Conservation (phyloP, 2,113 vertebrate species). For the Aramus guarauna region DNA sequence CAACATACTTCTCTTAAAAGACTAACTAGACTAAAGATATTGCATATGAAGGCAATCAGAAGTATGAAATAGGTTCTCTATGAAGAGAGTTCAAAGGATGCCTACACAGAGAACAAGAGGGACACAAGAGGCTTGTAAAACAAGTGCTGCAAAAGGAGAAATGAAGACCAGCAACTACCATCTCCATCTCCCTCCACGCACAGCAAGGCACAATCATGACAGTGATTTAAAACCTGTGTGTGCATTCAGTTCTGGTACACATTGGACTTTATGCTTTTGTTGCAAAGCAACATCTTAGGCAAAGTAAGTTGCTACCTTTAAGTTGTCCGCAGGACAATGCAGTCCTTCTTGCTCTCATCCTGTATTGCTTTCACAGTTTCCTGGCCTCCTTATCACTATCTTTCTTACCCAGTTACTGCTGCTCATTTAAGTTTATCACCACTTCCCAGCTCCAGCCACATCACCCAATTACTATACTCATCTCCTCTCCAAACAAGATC, state of each 20-base stretch:
- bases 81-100: no score
- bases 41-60: fast-evolving
- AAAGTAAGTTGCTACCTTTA: not conserved
- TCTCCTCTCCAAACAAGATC: not conserved
- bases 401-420: not conserved
- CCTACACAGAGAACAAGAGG: not conserved
- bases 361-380: not conserved
- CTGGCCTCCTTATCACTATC: not conserved
- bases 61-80: fast-evolving
- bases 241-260: fast-evolving
- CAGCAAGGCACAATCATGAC: not conserved
- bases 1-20: not conserved
- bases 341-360: no score
- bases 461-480: fast-evolving
- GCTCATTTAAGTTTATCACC: not conserved
- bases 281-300: no score
- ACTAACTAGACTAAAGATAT: fast-evolving
- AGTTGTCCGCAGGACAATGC: no score
- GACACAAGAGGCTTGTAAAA: not conserved
- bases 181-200: fast-evolving
- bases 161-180: not conserved
- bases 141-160: not conserved
- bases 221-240: fast-evolving
- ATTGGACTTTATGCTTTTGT: no score
- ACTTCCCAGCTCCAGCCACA: not conserved